Evolutionary conservation across 2,888 invertebrate genomes (phyloP).

Genomic region (Muscina levida): DNA sequence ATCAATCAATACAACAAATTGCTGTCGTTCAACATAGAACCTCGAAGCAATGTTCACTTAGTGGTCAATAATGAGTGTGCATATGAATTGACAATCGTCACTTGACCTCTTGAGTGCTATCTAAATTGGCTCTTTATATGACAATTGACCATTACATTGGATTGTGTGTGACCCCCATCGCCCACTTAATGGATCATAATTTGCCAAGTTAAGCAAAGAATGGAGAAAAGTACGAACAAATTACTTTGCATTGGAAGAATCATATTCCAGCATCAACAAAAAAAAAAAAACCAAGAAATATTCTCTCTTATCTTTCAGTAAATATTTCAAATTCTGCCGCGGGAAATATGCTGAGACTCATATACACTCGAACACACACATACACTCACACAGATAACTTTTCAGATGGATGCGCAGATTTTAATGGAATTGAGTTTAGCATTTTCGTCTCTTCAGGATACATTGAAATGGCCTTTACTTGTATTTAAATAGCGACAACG

Average conservation of each 20-base stretch:
- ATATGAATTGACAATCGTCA: no score
- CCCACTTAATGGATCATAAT: slow-evolving; percentile 16
- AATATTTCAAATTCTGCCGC: slow-evolving; percentile 19
- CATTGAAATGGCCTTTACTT: slow-evolving; percentile 27
- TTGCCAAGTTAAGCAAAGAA: slow-evolving; percentile 11
- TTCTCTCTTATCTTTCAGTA: slow-evolving; percentile 21
- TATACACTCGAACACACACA: background rate
- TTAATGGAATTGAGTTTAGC: slow-evolving; percentile 29
- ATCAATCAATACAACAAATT: no score
- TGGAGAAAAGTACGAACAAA: background rate
- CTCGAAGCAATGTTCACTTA: no score
- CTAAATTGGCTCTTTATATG: no score
- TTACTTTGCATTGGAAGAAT: slow-evolving; percentile 27
- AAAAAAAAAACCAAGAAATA: background rate
- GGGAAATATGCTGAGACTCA: background rate
- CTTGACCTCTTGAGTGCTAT: no score
- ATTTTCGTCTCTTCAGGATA: slow-evolving; percentile 23
- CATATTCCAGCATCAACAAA: slow-evolving; percentile 17
- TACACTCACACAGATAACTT: background rate
- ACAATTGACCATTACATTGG: background rate
- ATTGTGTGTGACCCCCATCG: background rate
- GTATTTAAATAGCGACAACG: slow-evolving; percentile 1
- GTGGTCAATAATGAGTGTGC: no score
- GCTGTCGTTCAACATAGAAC: no score
- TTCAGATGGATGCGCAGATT: slow-evolving; percentile 1